These are phyloP conservation scores for Pteronotus mesoamericanus DNA, from an alignment of 2,797 vertebrate genomes.

Conservation along the genomic window DNA sequence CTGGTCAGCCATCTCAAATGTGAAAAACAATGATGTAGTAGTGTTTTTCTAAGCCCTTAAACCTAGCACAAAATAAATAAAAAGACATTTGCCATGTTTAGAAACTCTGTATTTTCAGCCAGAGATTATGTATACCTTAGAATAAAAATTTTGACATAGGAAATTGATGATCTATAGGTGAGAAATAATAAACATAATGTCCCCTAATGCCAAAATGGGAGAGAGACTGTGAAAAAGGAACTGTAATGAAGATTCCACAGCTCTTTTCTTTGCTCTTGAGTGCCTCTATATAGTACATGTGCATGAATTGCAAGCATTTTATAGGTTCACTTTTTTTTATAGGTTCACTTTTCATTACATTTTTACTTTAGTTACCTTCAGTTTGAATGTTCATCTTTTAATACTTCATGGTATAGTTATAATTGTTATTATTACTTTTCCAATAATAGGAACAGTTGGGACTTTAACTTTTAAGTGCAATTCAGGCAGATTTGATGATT, in stretches of 20 bases:
- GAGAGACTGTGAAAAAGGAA: not conserved
- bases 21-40: not conserved
- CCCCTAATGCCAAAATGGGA: not conserved
- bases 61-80: conserved; percentile 56
- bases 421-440: conserved; percentile 62
- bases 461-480: conserved; percentile 47
- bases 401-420: conserved; percentile 57
- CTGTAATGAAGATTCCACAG: not conserved
- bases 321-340: conserved; percentile 48
- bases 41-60: conserved; percentile 72
- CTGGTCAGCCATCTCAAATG: not conserved
- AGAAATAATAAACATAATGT: not conserved
- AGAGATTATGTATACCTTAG: not conserved
- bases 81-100: not conserved
- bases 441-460: conserved; percentile 52
- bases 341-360: conserved; percentile 23
- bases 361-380: conserved; percentile 55
- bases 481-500: conserved; percentile 59
- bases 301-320: conserved; percentile 37
- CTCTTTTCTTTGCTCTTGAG: not conserved
- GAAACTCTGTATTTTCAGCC: not conserved
- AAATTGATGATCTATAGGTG: not conserved
- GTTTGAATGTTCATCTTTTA: conserved; percentile 65
- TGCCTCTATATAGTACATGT: conserved; percentile 1
- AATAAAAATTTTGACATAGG: not conserved